Conservation (phyloP, 2,113 vertebrate species). For the Sinocyclocheilus grahami region DNA sequence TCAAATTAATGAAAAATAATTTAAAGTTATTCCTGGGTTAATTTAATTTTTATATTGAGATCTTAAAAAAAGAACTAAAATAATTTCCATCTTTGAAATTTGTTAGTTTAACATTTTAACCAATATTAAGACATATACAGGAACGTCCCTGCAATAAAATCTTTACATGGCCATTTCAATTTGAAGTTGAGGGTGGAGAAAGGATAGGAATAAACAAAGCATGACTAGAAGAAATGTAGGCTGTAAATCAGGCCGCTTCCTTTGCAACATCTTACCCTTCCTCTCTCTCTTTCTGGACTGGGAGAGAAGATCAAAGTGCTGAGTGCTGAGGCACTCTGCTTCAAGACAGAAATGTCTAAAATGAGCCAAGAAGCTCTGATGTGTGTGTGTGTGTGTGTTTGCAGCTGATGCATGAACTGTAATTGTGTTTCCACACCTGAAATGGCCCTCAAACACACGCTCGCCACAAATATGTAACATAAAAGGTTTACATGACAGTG, state of each 20-base stretch:
- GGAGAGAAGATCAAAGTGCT: slow-evolving; percentile 18
- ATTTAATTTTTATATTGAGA: too few species aligned
- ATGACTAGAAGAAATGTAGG: neutral
- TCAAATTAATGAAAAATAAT: too few species aligned
- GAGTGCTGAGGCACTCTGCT: slow-evolving; percentile 21
- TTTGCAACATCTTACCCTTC: neutral
- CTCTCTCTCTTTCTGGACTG: neutral
- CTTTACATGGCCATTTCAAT: neutral
- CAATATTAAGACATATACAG: neutral
- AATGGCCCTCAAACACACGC: neutral
- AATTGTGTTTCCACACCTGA: neutral
- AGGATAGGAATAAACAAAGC: neutral
- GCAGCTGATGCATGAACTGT: neutral
- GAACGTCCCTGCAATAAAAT: neutral
- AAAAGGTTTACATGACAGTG: neutral
- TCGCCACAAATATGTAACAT: too few species aligned
- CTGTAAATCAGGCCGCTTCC: slow-evolving; percentile 10
- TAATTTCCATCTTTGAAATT: too few species aligned
- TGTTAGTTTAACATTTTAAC: too few species aligned
- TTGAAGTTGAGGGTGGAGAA: neutral
- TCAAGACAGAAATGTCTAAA: slow-evolving; percentile 29
- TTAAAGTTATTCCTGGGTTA: too few species aligned
- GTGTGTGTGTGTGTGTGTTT: neutral
- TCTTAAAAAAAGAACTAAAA: too few species aligned
- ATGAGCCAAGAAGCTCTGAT: slow-evolving; percentile 13